These are phyloP conservation scores for Darevskia nairensis DNA, from an alignment of 2,797 vertebrate species.

Conservation along the genomic window DNA sequence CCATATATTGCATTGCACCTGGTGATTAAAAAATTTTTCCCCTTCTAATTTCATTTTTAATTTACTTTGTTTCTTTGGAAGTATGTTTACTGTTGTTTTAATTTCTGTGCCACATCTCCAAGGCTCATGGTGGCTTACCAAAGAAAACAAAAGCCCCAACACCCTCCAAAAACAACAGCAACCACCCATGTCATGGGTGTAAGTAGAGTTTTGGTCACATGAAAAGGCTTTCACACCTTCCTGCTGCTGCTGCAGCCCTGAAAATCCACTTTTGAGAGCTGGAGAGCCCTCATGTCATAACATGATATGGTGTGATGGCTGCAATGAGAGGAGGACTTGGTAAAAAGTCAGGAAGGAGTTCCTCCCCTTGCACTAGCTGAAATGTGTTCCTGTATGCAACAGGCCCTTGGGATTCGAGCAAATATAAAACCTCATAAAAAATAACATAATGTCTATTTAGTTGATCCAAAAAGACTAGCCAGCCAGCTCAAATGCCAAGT, in stretches of 20 bases:
- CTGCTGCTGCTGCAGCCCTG: neutral
- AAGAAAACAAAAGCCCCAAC: neutral
- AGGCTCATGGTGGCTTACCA: neutral
- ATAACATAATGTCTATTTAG: neutral
- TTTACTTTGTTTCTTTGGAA: neutral
- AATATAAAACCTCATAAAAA: neutral
- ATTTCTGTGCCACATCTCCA: neutral
- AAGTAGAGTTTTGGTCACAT: neutral
- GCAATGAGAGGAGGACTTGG: neutral
- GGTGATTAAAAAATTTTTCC: neutral
- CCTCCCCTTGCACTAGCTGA: neutral
- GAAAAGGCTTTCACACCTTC: neutral
- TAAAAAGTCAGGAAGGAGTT: neutral
- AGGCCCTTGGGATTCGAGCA: too few species aligned
- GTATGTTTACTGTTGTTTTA: neutral
- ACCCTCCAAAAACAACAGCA: too few species aligned
- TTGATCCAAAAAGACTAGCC: neutral
- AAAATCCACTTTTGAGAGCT: neutral
- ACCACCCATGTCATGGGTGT: neutral
- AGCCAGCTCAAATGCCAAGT: neutral
- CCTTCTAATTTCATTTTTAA: neutral
- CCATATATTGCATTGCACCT: conserved; percentile 11
- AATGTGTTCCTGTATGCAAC: neutral
- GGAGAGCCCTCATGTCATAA: neutral
- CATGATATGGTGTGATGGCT: neutral